phyloP scores from a whole-genome alignment of 23 tunicate species.

The Trididemnum nubilum region DNA sequence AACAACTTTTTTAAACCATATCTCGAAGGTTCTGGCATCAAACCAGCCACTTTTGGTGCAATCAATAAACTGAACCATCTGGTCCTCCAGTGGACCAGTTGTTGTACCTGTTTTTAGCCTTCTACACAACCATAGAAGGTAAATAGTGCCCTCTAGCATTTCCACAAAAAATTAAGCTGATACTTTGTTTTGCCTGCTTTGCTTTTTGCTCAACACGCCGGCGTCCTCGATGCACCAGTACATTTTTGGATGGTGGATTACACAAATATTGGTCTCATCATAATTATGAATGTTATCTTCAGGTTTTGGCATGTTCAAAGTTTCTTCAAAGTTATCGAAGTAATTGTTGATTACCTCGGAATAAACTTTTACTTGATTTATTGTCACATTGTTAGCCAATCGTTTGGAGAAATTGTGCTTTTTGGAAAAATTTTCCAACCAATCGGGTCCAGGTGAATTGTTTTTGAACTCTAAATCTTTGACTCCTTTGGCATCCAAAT shows the following conservation, averaged over 20 bases:
- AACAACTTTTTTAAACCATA: constrained; percentile 6
- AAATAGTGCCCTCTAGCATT: background rate
- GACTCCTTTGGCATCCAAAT: constrained; percentile 1
- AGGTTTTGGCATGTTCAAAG: background rate
- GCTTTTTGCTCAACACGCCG: constrained; percentile 16
- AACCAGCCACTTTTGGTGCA: constrained; percentile 26
- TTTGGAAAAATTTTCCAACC: background rate
- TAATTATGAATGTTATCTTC: constrained; percentile 8
- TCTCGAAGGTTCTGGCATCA: constrained; percentile 22
- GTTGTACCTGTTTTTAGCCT: constrained; percentile 5
- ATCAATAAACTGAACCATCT: constrained; percentile 21
- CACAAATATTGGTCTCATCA: constrained; percentile 27
- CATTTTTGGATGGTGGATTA: constrained; percentile 26
- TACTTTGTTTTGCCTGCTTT: constrained; percentile 9
- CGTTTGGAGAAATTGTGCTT: constrained; percentile 24
- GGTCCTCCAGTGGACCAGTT: constrained; percentile 30
- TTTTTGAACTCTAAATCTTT: background rate
- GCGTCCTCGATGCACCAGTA: constrained; percentile 3
- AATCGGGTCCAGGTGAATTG: constrained; percentile 21
- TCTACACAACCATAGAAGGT: constrained; percentile 38
- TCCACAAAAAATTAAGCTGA: constrained; percentile 25
- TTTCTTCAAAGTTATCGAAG: constrained; percentile 6
- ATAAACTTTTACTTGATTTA: background rate
- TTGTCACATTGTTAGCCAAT: constrained; percentile 12
- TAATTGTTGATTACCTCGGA: background rate